Evolutionary conservation across 2,888 invertebrate genomes (phyloP).

Genomic region (Acronicta alni): DNA sequence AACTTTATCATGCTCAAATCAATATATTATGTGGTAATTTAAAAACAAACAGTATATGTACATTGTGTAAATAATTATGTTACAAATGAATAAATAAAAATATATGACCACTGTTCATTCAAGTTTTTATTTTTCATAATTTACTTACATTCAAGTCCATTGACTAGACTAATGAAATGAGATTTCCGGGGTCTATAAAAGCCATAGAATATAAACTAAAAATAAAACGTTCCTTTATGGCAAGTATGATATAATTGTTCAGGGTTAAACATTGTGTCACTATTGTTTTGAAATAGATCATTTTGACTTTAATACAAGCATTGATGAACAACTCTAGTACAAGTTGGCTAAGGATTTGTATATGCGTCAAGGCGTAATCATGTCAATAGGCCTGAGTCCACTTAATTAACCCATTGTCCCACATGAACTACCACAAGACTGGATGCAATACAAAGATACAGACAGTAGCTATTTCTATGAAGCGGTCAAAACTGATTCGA

Average conservation of each 20-base stretch:
- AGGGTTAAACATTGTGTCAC: conserved; percentile 57
- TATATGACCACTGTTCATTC: conserved; percentile 52
- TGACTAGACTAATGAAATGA: conserved; percentile 71
- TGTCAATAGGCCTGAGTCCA: neutral
- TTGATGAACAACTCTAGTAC: too few species aligned
- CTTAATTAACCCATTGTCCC: conserved; percentile 4
- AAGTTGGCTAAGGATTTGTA: too few species aligned
- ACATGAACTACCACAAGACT: conserved; percentile 1
- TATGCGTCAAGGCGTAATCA: neutral
- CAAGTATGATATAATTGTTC: conserved; percentile 68
- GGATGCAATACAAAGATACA: neutral
- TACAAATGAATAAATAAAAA: conserved; percentile 54
- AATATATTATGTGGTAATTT: conserved; percentile 2
- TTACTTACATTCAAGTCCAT: conserved; percentile 69
- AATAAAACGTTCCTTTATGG: conserved; percentile 62
- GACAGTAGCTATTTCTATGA: neutral
- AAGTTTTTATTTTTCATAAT: conserved; percentile 65
- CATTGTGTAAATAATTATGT: conserved; percentile 24
- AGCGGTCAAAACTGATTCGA: conserved; percentile 13
- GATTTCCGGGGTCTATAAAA: conserved; percentile 57
- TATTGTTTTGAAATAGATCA: conserved; percentile 19
- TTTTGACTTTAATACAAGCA: conserved; percentile 25
- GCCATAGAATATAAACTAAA: conserved; percentile 54
- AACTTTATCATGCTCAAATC: conserved; percentile 18
- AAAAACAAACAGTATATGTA: conserved; percentile 5